Percentiles rank a stretch among this genome's conserved stretches.
phyloP scores from a whole-genome alignment of 92 coral and sea anemone genomes.

The Nematostella vectensis region DNA sequence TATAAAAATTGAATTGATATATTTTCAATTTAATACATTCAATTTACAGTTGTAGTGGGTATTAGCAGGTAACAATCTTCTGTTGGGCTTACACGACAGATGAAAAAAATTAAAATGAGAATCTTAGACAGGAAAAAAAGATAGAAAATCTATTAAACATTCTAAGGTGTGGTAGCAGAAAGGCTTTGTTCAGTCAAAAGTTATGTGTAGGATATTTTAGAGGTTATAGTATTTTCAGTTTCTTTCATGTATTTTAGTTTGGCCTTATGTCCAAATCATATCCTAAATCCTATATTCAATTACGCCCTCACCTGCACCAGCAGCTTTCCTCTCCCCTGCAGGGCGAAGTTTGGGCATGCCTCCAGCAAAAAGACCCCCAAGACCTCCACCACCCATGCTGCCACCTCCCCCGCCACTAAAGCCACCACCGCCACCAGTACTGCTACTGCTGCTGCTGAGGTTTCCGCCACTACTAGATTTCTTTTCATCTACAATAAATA shows the following conservation, averaged over 20 bases:
- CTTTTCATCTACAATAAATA: slow-evolving; percentile 13
- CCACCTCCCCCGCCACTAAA: slow-evolving; percentile 49
- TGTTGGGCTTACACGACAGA: too few relatives aligned
- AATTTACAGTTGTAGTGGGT: too few relatives aligned
- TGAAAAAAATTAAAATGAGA: background rate
- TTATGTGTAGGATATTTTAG: too few relatives aligned
- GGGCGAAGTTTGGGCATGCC: slow-evolving; percentile 92
- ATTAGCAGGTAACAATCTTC: too few relatives aligned
- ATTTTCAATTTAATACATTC: too few relatives aligned
- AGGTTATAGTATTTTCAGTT: too few relatives aligned
- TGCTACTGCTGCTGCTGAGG: slow-evolving; percentile 30
- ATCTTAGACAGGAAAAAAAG: background rate
- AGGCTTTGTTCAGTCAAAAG: too few relatives aligned
- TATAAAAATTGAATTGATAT: background rate
- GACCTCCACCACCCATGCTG: slow-evolving; percentile 17
- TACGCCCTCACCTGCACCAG: slow-evolving; percentile 74
- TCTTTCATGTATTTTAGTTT: too few relatives aligned
- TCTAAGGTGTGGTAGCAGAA: too few relatives aligned
- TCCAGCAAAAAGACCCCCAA: slow-evolving; percentile 94
- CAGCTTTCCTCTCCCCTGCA: slow-evolving; percentile 66
- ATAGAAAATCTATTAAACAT: background rate
- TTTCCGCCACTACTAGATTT: slow-evolving; percentile 36
- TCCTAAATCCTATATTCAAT: too few relatives aligned
- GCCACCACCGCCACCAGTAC: slow-evolving; percentile 45
- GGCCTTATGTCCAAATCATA: too few relatives aligned